phyloP scores from a whole-genome alignment of 2,113 vertebrate species.

The Oncorhynchus nerka region DNA sequence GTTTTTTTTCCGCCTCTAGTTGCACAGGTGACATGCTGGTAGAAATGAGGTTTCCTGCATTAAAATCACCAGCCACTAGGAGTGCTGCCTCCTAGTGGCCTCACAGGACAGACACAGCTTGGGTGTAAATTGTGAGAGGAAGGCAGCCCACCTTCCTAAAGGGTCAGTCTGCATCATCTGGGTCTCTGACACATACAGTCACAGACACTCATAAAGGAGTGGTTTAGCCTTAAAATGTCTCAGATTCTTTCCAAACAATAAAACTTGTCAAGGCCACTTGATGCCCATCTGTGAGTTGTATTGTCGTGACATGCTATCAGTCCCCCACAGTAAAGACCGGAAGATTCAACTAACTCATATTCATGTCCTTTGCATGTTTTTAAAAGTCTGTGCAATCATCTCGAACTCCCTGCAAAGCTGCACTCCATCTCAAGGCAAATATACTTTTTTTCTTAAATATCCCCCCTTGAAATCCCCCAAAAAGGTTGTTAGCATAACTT shows the following conservation, averaged over 20 bases:
- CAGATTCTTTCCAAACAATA: conserved; percentile 20
- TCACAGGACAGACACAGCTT: conserved; percentile 56
- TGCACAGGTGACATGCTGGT: no score
- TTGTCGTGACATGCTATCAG: neutral
- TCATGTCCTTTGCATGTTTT: neutral
- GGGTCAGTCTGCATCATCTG: conserved; percentile 54
- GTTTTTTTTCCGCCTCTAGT: no score
- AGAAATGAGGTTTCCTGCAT: no score
- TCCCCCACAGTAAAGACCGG: no score
- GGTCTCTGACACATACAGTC: neutral
- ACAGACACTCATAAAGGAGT: neutral
- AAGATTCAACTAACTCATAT: neutral
- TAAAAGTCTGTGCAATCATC: neutral
- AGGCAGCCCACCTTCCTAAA: conserved; percentile 2
- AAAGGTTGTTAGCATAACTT: neutral
- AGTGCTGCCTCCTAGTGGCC: no score
- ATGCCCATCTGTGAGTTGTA: conserved; percentile 32
- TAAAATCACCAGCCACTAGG: no score
- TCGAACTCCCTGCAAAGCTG: neutral
- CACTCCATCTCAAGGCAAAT: neutral
- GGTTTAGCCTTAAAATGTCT: neutral
- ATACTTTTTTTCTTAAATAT: neutral
- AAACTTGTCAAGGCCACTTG: conserved; percentile 25
- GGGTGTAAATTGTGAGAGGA: conserved; percentile 50
- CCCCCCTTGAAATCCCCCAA: no score